Conservation (phyloP, 2,113 vertebrate species). For the Callipepla squamata region DNA sequence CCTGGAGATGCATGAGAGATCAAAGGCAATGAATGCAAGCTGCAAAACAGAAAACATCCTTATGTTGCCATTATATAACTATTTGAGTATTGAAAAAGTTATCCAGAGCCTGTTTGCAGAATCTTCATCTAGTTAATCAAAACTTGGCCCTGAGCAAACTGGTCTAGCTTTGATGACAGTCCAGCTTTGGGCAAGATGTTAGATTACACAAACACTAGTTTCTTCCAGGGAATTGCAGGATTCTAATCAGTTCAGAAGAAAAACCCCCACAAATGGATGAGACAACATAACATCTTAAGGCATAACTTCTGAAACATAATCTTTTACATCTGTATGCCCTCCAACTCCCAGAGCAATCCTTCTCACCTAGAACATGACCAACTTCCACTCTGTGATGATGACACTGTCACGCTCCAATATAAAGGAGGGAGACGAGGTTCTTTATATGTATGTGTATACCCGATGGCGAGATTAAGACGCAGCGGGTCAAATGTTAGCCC, state of each 20-base stretch:
- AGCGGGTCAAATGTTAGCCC: too few relatives aligned
- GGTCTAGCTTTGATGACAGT: neutral
- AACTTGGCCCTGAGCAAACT: neutral
- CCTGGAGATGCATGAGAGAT: neutral
- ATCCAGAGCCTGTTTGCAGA: neutral
- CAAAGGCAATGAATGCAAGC: neutral
- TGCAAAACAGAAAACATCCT: neutral
- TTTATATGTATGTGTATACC: too few relatives aligned
- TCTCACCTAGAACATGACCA: neutral
- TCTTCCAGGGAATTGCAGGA: neutral
- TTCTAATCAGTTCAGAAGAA: neutral
- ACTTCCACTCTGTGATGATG: neutral
- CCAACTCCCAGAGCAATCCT: neutral
- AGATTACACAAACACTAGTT: neutral
- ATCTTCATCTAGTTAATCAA: neutral
- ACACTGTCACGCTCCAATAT: too few relatives aligned
- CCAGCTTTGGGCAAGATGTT: neutral
- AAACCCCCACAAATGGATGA: neutral
- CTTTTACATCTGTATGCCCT: neutral
- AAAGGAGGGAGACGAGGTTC: too few relatives aligned
- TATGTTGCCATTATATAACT: neutral
- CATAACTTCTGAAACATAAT: neutral
- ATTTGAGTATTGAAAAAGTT: neutral
- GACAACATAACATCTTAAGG: neutral
- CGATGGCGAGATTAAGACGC: too few relatives aligned